Evolutionary conservation across 2,113 vertebrate genomes (phyloP).

Genomic region (Barbus barbus): DNA sequence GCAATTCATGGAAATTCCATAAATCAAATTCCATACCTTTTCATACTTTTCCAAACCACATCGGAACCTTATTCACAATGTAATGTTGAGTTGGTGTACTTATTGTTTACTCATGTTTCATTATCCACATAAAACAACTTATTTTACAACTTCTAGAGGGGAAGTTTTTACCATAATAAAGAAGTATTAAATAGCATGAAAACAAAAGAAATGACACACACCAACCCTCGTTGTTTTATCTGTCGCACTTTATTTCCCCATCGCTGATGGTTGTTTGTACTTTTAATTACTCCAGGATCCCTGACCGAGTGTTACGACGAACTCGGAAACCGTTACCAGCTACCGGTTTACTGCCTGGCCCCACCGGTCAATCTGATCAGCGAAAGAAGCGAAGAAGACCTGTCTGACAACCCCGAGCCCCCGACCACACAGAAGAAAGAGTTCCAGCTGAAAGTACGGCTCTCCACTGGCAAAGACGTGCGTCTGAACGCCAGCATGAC

Average conservation of each 20-base stretch:
- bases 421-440: conserved; percentile 81
- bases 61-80: too few species aligned
- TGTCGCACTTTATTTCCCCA: not conserved
- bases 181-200: not conserved
- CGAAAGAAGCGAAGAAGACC: conserved; percentile 90
- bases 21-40: too few species aligned
- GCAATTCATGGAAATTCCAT: too few species aligned
- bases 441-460: conserved; percentile 88
- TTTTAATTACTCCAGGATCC: conserved; percentile 75
- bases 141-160: not conserved
- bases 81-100: too few species aligned
- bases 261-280: not conserved
- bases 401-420: conserved; percentile 78
- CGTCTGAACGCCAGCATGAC: conserved; percentile 91
- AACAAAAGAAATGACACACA: not conserved
- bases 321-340: conserved; percentile 94
- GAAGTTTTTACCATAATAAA: not conserved
- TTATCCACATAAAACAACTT: too few species aligned
- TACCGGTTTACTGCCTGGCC: conserved; percentile 94
- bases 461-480: conserved; percentile 91
- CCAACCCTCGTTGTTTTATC: not conserved
- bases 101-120: too few species aligned
- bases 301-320: conserved; percentile 96
- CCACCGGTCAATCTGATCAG: conserved; percentile 93
- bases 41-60: too few species aligned